Base-by-base conservation (phyloP, 2,113 vertebrate species). In the Toxostoma redivivum region DNA sequence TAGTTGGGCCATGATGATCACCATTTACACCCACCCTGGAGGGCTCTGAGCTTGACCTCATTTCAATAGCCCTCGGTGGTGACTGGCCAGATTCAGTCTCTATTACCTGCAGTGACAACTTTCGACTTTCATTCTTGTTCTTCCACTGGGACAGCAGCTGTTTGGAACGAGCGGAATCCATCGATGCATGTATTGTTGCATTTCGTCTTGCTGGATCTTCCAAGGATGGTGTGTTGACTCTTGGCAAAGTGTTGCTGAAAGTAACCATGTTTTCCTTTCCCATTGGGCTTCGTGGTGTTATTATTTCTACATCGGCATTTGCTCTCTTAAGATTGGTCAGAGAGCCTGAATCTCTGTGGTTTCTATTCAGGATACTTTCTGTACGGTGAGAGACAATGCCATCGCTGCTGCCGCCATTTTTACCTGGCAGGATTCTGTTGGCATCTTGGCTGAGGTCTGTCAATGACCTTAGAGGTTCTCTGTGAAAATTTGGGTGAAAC, bases 91-190 rank as follows among this genome's bases (percentile, higher is more conserved):
- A 97, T 24, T 98, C 98, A 0, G 98, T 97, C 95, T 99, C 99
- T 78, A 99, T 99, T 17, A 99, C 99, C 84, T 99, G 99, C 92
- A 99, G 95, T 31, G 99, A 99, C 95, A 98, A 86, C 94, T 99
- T 99, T 17, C 99, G 98, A 89, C 95, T 98, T 92, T 98, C 99
- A 27, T 99, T 99, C 97, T 99, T 99, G 81, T 97, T 99, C 97
- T 99, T 99, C 99, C 99, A 99, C 88, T 99, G 99, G 27, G 99
- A 99, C 45, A 99, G 98, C 74, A 99, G 98, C 94, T 99, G 99
- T 89, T 99, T 99, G 54, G 99, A 99, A 33, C 99, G 98, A 30
- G 98, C 99, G 3, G 99, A 99, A 95, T 99, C 99, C 99, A 99
- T 99, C 7, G 99, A 99, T 15, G 99, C 98, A 0, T 99, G 99